These are phyloP conservation scores for Adrianichthys oophorus DNA, from an alignment of 2,797 vertebrate species.

Conservation along the genomic window DNA sequence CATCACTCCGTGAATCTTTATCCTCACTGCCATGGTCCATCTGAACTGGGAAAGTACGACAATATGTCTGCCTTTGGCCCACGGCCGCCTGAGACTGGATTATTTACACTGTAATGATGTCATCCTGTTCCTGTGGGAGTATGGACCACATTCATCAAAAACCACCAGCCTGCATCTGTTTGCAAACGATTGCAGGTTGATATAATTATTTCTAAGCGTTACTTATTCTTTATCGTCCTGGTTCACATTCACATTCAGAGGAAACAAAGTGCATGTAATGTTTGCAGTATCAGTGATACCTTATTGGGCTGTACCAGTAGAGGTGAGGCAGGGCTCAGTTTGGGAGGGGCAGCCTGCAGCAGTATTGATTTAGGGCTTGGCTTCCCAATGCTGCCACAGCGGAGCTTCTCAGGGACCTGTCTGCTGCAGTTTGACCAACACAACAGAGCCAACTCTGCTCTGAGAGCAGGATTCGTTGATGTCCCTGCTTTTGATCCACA, in stretches of 20 bases:
- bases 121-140: slow-evolving; percentile 23
- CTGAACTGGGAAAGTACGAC: slow-evolving; percentile 36
- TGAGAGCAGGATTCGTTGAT: slow-evolving; percentile 27
- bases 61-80: slow-evolving; percentile 28
- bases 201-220: neutral
- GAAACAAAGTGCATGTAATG: slow-evolving; percentile 24
- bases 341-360: slow-evolving; percentile 50
- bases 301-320: slow-evolving; percentile 24
- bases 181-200: neutral
- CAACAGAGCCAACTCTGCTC: slow-evolving; percentile 31
- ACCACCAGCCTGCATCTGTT: neutral
- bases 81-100: slow-evolving; percentile 11
- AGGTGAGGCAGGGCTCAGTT: slow-evolving; percentile 23
- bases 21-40: slow-evolving; percentile 32
- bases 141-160: slow-evolving; percentile 3
- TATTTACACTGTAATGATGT: slow-evolving; percentile 33
- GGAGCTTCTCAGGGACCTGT: slow-evolving; percentile 28
- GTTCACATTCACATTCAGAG: slow-evolving; percentile 2
- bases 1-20: slow-evolving; percentile 20
- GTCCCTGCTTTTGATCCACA: neutral
- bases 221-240: neutral
- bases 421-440: slow-evolving; percentile 36
- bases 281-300: slow-evolving; percentile 20
- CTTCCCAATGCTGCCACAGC: slow-evolving; percentile 50
- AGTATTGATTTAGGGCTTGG: slow-evolving; percentile 72